Percentiles rank a stretch among this genome's conserved stretches.
phyloP scores from a whole-genome alignment of 1,140 invertebrate genomes.

The Amyelois transitella region DNA sequence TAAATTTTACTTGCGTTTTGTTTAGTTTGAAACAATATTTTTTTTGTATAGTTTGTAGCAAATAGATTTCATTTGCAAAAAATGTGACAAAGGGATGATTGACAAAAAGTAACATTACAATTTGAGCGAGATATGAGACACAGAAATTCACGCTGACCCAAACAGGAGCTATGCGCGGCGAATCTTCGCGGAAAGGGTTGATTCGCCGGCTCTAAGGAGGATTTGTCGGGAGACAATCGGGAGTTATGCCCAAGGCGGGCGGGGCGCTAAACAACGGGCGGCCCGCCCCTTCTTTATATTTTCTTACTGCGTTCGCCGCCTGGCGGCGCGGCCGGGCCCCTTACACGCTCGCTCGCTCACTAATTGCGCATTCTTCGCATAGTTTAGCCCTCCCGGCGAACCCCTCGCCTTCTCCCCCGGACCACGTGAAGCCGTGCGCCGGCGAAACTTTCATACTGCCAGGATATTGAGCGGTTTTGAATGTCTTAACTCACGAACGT shows the following conservation, averaged over 20 bases:
- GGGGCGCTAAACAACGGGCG: conserved; percentile 68
- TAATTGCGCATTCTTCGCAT: conserved; percentile 94
- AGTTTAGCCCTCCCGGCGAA: conserved; percentile 81
- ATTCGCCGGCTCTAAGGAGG: conserved; percentile 69
- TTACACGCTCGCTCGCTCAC: conserved; percentile 80
- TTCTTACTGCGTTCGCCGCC: conserved; percentile 76
- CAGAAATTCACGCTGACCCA: conserved; percentile 69
- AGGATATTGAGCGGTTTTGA: conserved; percentile 74
- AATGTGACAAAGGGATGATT: conserved; percentile 16
- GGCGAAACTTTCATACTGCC: conserved; percentile 69
- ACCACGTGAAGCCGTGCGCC: conserved; percentile 68
- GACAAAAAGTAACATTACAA: conserved; percentile 43
- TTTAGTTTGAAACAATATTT: no score
- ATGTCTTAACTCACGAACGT: conserved; percentile 73
- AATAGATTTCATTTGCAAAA: no score
- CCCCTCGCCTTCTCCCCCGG: conserved; percentile 61
- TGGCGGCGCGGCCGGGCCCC: conserved; percentile 68
- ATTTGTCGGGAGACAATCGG: conserved; percentile 70
- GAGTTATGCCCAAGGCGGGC: conserved; percentile 67
- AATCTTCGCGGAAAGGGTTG: conserved; percentile 64
- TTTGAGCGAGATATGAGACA: conserved; percentile 30
- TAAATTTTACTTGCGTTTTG: no score
- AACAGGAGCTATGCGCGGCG: conserved; percentile 64
- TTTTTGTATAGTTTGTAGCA: no score
- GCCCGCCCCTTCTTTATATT: conserved; percentile 79